Percentiles rank a stretch among this genome's conserved stretches.
phyloP scores from a whole-genome alignment of 2,888 invertebrate genomes.

The Abrostola triplasia region DNA sequence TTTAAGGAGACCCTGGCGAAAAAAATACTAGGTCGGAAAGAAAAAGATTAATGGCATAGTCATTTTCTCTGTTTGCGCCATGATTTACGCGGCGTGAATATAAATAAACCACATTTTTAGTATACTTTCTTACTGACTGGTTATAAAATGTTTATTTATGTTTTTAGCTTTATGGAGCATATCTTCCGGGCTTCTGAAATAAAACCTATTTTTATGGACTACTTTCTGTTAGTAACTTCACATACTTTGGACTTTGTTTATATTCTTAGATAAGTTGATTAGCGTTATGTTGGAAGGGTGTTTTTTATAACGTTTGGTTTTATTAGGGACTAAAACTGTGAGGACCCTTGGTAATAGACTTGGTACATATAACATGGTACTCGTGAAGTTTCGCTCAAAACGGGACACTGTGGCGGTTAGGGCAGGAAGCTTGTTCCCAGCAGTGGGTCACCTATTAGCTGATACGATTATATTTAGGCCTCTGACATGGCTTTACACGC shows the following conservation, averaged over 20 bases:
- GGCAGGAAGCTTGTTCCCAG: no score
- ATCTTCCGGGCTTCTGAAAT: slow-evolving; percentile 42
- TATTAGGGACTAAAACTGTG: not conserved
- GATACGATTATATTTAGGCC: no score
- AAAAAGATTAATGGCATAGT: slow-evolving; percentile 42
- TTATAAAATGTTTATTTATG: slow-evolving; percentile 51
- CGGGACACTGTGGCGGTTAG: no score
- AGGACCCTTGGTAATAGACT: not conserved
- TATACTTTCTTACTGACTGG: slow-evolving; percentile 37
- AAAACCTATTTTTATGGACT: slow-evolving; percentile 49
- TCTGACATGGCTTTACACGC: no score
- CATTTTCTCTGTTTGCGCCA: slow-evolving; percentile 48
- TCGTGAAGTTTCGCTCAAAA: no score
- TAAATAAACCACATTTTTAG: slow-evolving; percentile 49
- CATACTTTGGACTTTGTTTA: slow-evolving; percentile 13
- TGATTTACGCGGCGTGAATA: slow-evolving; percentile 51
- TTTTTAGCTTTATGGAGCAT: slow-evolving; percentile 38
- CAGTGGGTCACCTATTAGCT: no score
- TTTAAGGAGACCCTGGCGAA: slow-evolving; percentile 1
- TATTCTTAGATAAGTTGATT: slow-evolving; percentile 15
- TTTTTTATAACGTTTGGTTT: not conserved
- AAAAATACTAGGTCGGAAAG: slow-evolving; percentile 18
- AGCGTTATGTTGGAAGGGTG: not conserved
- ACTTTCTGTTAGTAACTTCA: slow-evolving; percentile 22
- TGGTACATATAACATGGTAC: not conserved